phyloP scores from a whole-genome alignment of 2,113 vertebrate species.

The Picathartes gymnocephalus region DNA sequence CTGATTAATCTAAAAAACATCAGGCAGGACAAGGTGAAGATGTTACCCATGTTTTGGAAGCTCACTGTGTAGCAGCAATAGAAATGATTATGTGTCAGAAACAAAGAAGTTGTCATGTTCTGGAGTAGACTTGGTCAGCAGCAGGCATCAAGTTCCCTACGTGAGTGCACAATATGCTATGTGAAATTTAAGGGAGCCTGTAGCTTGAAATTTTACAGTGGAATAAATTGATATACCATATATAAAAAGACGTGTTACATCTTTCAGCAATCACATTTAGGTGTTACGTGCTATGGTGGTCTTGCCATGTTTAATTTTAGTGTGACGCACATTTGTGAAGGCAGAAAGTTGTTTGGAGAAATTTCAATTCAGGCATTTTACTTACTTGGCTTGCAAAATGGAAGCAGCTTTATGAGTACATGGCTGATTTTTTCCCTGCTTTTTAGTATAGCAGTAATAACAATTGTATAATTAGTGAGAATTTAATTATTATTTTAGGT shows the following conservation, averaged over 20 bases:
- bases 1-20: background rate
- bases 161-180: fast-evolving
- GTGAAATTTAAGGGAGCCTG: background rate
- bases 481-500: slow-evolving; percentile 32
- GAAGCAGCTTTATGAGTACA: background rate
- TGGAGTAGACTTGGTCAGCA: background rate
- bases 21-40: background rate
- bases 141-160: background rate
- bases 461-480: background rate
- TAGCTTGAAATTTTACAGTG: background rate
- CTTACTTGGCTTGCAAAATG: background rate
- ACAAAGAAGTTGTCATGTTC: fast-evolving
- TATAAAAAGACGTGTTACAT: background rate
- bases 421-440: background rate
- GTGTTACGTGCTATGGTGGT: background rate
- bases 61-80: background rate
- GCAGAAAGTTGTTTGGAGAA: background rate
- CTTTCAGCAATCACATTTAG: background rate
- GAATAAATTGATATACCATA: background rate
- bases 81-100: background rate
- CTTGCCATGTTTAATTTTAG: background rate
- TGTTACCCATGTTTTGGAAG: background rate
- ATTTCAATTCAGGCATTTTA: background rate
- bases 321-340: background rate
- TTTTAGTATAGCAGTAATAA: background rate